Conservation (phyloP, 1,140 invertebrate genomes). For the Drosophila triauraria region DNA sequence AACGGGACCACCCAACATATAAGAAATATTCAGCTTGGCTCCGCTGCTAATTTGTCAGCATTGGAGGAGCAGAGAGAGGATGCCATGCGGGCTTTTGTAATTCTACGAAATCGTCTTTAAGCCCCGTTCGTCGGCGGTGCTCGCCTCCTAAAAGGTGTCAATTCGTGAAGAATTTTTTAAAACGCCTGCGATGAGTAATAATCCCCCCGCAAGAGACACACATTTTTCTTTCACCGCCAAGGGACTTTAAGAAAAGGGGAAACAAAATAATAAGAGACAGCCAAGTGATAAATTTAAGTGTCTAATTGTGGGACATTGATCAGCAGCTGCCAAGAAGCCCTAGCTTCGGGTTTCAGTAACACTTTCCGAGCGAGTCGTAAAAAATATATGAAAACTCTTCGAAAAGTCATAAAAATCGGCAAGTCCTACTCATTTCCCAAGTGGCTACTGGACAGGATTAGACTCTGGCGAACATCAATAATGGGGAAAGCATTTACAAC, state of each 20-base stretch:
- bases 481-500: slow-evolving; percentile 52
- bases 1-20: slow-evolving; percentile 52
- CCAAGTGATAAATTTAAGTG: slow-evolving; percentile 68
- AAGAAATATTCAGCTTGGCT: slow-evolving; percentile 46
- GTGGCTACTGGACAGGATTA: slow-evolving; percentile 64
- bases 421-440: slow-evolving; percentile 37
- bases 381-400: slow-evolving; percentile 41
- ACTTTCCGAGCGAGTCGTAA: slow-evolving; percentile 33
- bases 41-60: slow-evolving; percentile 70
- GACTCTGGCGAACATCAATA: slow-evolving; percentile 10
- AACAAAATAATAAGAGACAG: slow-evolving; percentile 15
- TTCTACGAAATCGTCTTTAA: slow-evolving; percentile 79
- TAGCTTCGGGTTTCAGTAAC: slow-evolving; percentile 6
- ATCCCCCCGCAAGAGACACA: slow-evolving; percentile 30
- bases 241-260: slow-evolving; percentile 30
- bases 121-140: slow-evolving; percentile 34
- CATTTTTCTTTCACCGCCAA: slow-evolving; percentile 37
- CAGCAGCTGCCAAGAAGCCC: slow-evolving; percentile 8
- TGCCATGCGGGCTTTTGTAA: slow-evolving; percentile 57
- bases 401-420: slow-evolving; percentile 53
- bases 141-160: slow-evolving; percentile 64
- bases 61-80: slow-evolving; percentile 15
- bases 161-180: slow-evolving; percentile 78
- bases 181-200: slow-evolving; percentile 79
- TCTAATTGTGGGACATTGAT: slow-evolving; percentile 74